These are phyloP conservation scores for Phengaris arion DNA, from an alignment of 2,888 invertebrate species.

Conservation along the genomic window DNA sequence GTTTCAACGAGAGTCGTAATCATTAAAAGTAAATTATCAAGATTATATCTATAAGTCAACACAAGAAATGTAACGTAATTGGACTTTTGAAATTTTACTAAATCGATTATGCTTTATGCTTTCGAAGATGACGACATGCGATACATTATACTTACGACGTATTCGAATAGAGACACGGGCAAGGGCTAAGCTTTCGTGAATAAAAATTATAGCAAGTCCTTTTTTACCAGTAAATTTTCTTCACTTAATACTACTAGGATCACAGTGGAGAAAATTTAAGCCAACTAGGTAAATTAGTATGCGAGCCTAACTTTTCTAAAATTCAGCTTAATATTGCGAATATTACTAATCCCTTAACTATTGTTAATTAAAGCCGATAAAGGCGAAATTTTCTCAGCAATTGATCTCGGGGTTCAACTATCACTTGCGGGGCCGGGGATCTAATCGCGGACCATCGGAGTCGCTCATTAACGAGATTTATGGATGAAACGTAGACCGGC, in stretches of 20 bases:
- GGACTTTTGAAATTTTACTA: background rate
- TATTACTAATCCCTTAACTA: background rate
- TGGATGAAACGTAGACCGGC: constrained; percentile 66
- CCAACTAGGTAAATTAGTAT: too few relatives aligned
- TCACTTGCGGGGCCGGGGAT: constrained; percentile 48
- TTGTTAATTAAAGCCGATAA: constrained; percentile 26
- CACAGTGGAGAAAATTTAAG: too few relatives aligned
- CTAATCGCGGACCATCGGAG: constrained; percentile 69
- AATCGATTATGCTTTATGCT: background rate
- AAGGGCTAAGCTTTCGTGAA: too few relatives aligned
- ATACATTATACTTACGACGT: too few relatives aligned
- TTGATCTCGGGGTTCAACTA: constrained; percentile 41
- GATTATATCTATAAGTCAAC: constrained; percentile 2
- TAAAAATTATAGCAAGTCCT: too few relatives aligned
- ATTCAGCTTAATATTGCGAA: background rate
- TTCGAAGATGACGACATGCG: background rate
- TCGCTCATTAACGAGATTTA: constrained; percentile 78
- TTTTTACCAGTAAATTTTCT: too few relatives aligned
- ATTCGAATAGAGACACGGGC: too few relatives aligned
- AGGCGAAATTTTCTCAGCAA: constrained; percentile 38
- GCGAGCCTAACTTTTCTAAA: background rate
- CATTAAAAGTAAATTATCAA: constrained; percentile 17
- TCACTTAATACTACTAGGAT: too few relatives aligned
- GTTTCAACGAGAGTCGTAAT: constrained; percentile 6
- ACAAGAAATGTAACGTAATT: background rate